Conservation (phyloP, 2,888 invertebrate species). For the Drosophila fungiperda region DNA sequence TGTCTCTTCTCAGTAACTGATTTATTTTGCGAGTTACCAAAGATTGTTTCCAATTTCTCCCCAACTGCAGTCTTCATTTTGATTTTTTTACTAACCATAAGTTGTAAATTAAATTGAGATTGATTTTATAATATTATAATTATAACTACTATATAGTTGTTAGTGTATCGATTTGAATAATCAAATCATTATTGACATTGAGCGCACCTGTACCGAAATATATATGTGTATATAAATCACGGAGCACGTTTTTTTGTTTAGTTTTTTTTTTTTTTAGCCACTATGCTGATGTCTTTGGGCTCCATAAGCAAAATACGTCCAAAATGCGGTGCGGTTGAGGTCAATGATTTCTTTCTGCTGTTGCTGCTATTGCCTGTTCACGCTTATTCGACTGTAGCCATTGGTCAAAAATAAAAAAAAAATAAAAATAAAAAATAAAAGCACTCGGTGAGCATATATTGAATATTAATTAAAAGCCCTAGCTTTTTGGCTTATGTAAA, state of each 20-base stretch:
- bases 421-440: constrained; percentile 12
- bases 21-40: neutral
- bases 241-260: constrained; percentile 27
- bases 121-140: neutral
- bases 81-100: neutral
- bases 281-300: constrained; percentile 45
- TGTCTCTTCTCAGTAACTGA: neutral
- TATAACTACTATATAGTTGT: neutral
- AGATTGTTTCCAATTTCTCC: neutral
- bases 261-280: constrained; percentile 25
- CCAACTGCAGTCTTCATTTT: neutral
- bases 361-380: constrained; percentile 58
- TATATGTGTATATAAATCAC: constrained; percentile 13
- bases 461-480: constrained; percentile 68
- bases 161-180: constrained; percentile 4
- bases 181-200: constrained; percentile 16
- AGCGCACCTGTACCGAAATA: constrained; percentile 32
- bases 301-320: constrained; percentile 73
- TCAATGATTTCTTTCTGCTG: constrained; percentile 69
- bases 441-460: constrained; percentile 57
- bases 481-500: constrained; percentile 63
- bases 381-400: constrained; percentile 47
- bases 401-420: constrained; percentile 22
- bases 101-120: neutral
- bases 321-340: constrained; percentile 69